Evolutionary conservation across 2,888 invertebrate genomes (phyloP).

Genomic region (Phymatocera aterrima): DNA sequence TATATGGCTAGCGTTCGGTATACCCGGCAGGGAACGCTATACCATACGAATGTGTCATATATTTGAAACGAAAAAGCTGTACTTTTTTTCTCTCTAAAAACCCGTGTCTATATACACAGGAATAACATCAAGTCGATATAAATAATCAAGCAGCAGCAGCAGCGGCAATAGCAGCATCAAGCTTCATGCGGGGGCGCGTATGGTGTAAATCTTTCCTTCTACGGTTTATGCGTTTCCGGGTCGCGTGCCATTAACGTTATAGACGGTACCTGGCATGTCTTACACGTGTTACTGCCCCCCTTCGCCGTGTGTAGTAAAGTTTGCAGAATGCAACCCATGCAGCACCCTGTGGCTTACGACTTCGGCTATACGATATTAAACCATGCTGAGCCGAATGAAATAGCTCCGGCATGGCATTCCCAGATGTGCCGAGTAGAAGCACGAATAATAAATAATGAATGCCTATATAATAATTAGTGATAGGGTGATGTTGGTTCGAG

Average conservation of each 20-base stretch:
- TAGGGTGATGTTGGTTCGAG: no score
- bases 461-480: no score
- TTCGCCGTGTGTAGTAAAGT: conserved; percentile 9
- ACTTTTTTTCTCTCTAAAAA: not conserved
- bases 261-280: not conserved
- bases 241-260: conserved; percentile 39
- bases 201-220: conserved; percentile 15
- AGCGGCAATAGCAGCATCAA: not conserved
- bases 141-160: conserved; percentile 16
- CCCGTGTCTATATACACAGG: not conserved
- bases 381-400: not conserved
- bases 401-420: not conserved
- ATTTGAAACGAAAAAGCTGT: not conserved
- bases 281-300: conserved; percentile 33
- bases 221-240: conserved; percentile 36
- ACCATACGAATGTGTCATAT: not conserved
- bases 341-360: conserved; percentile 30
- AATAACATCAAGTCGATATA: conserved; percentile 27
- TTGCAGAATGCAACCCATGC: conserved; percentile 13
- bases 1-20: no score
- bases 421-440: not conserved
- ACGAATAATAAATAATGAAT: not conserved
- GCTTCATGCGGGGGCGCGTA: not conserved
- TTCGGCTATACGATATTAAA: not conserved
- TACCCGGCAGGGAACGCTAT: no score